Conservation (phyloP, 2,888 invertebrate genomes). For the Polymixis flavicincta region DNA sequence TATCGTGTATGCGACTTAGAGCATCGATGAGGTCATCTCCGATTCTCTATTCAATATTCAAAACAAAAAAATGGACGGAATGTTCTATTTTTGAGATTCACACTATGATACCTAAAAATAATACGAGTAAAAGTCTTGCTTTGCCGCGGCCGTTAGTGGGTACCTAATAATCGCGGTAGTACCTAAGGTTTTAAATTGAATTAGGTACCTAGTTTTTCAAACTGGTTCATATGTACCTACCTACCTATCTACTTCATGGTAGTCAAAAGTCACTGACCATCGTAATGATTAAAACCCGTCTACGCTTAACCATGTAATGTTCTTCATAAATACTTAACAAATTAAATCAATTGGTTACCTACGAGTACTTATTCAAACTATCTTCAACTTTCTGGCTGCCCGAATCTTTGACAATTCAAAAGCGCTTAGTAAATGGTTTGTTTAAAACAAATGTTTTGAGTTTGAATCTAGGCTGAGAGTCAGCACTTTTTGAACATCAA, state of each 20-base stretch:
- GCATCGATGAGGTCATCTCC: slow-evolving; percentile 33
- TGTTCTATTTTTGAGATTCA: slow-evolving; percentile 34
- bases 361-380: too few species aligned
- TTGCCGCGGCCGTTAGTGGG: background rate
- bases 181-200: background rate
- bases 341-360: too few species aligned
- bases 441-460: too few species aligned
- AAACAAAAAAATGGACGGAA: background rate
- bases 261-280: background rate
- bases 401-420: too few species aligned
- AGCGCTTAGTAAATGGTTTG: too few species aligned
- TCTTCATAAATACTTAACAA: background rate
- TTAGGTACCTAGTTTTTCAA: too few species aligned
- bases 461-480: too few species aligned
- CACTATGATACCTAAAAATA: slow-evolving; percentile 3
- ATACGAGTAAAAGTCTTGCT: background rate
- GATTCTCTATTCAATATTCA: background rate
- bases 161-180: background rate
- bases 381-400: too few species aligned
- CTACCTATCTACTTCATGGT: too few species aligned
- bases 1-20: too few species aligned
- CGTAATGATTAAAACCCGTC: background rate
- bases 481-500: too few species aligned
- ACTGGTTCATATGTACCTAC: too few species aligned
- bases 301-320: background rate